Conservation (phyloP, 2,113 vertebrate genomes). For the Dicaeum eximium region DNA sequence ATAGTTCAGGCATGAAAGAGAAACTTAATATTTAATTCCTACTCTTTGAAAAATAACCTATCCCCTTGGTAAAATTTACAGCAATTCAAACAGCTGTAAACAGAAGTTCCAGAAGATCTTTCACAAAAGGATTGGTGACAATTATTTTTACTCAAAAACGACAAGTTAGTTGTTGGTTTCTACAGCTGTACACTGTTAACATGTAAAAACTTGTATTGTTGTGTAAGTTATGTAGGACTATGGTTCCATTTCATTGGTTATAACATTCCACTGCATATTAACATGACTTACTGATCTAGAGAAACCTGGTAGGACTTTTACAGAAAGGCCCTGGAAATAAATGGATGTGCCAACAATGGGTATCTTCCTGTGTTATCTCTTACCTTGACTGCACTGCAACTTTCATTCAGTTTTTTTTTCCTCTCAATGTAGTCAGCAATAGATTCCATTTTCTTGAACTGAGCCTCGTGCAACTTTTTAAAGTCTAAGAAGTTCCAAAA, state of each 20-base stretch:
- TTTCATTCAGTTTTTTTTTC: conserved; percentile 78
- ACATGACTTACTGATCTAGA: not conserved
- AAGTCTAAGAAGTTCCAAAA: conserved; percentile 79
- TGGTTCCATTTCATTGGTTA: not conserved
- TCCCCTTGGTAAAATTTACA: not conserved
- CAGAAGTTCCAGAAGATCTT: not conserved
- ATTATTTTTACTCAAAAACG: not conserved
- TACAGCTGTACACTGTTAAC: not conserved
- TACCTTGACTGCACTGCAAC: conserved; percentile 81
- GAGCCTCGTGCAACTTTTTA: conserved; percentile 89
- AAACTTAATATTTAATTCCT: not conserved
- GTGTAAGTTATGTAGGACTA: not conserved
- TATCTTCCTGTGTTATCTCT: not conserved
- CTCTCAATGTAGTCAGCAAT: conserved; percentile 88
- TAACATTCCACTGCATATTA: not conserved
- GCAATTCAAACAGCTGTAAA: not conserved
- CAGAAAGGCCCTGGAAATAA: not conserved
- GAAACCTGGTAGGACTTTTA: not conserved
- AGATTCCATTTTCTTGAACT: conserved; percentile 94
- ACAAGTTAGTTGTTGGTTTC: not conserved
- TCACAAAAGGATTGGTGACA: not conserved
- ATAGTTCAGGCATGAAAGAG: not conserved
- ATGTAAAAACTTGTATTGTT: not conserved
- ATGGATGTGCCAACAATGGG: accelerated
- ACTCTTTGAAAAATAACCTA: not conserved